Evolutionary conservation across 2,797 vertebrate species (phyloP), one percentile per base, ranked within the genome.

Genomic region (Micromesistius poutassou): DNA sequence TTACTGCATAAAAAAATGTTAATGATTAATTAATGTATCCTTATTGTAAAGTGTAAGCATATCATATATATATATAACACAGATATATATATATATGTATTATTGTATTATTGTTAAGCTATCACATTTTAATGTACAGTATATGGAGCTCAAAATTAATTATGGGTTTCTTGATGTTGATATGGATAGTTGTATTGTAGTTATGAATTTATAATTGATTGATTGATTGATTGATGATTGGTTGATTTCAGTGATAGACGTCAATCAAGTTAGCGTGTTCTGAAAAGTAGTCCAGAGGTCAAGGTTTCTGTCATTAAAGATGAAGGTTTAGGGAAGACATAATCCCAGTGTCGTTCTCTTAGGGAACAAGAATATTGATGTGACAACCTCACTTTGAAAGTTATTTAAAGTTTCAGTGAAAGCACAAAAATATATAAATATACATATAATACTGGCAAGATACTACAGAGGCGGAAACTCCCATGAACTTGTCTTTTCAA

Each of bases 401-500:
- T 66, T 66, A 66, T 28, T 28, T 28, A 66, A 66, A 66, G 62
- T 66, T 28, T 66, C 62, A 66, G 25, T 28, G 62, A 28, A 66
- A 28, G n/a, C 12, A 66, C n/a, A 3, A 66, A 71, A 3, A 66
- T 33, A 71, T 30, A 31, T 33, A 33, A 71, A 71, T 33, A 33
- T 16, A 33, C 5, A 3, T 71, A 31, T 33, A 71, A 31, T 16
- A 30, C 70, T 16, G 13, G 30, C 13, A 33, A 31, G 70, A 71
- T 40, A 40, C 36, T 35, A 25, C 14, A 40, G 36, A n/a, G 72
- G 28, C 62, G 10, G n/a, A 36, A 36, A 38, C 36, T 40, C 7
- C 68, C 68, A 31, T 72, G 71, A 68, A 70, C 36, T 84, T 81
- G 22, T 79, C 86, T 77, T 77, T 13, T 35, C 66, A 46, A n/a